Evolutionary conservation across 2,113 vertebrate species (phyloP).

Genomic region (Orthochromis malagaraziensis): DNA sequence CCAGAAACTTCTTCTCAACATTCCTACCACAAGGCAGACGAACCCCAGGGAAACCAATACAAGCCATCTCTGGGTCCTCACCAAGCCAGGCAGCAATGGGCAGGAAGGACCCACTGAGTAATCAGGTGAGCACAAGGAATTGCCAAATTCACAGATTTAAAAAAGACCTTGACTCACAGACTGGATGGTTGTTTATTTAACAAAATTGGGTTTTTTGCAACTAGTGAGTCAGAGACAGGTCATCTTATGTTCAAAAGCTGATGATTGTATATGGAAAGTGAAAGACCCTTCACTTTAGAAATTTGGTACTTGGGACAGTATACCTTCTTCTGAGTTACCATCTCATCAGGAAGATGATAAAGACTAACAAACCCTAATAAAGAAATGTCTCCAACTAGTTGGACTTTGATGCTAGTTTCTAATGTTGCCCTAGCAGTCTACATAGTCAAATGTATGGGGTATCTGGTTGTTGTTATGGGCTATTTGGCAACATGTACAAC

Average conservation of each 20-base stretch:
- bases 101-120: conserved; percentile 75
- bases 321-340: not conserved
- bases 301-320: not conserved
- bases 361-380: not conserved
- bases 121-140: conserved; percentile 71
- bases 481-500: not conserved
- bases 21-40: conserved; percentile 86
- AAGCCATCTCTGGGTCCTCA: conserved; percentile 55
- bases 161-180: not conserved
- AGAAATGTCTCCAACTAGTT: not conserved
- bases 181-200: not conserved
- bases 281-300: not conserved
- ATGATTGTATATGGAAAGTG: not conserved
- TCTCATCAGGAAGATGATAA: not conserved
- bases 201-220: not conserved
- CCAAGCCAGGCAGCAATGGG: conserved; percentile 71
- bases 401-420: not conserved
- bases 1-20: conserved; percentile 86
- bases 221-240: not conserved
- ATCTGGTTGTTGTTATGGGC: not conserved
- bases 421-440: not conserved
- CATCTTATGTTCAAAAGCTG: not conserved
- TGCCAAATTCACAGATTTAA: not conserved
- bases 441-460: not conserved
- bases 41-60: conserved; percentile 66